Base-by-base conservation (phyloP, 2,797 vertebrate species). In the Gymnodraco acuticeps region DNA sequence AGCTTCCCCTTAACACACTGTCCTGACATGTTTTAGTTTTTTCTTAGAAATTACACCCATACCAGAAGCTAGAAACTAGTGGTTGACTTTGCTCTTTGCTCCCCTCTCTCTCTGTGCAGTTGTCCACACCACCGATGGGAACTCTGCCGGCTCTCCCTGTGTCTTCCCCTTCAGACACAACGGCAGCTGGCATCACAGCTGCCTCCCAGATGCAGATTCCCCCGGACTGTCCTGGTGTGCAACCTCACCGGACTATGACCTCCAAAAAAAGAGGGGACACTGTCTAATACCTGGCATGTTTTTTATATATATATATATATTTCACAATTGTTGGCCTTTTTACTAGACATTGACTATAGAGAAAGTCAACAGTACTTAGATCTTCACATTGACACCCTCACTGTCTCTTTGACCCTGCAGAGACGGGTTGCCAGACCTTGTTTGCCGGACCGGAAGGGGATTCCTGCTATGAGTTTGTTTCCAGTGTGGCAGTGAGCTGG, bases 401-500 rank as follows among this genome's bases (percentile, higher is more conserved):
- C 23, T 20, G 14, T 64, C 19, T 71, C 46, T 75, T 43, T 75
- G 67, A 58, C 92, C 93, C 74, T 85, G 77, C 93, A 99, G 98
- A 97, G 91, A 89, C 94, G 54, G 96, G 95, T 17, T 99, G 98
- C 90, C 86, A 88, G 60, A 87, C 82, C 82, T 89, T 94, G 33
- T 99, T 98, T 92, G 81, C 90, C 7, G 93, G 74, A 16, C 78
- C 93, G 5, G 89, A 87, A 6, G 86, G 83, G 3, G 93, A 95
- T 65, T 94, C 83, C 65, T 99, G 98, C 92, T 99, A 97, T 85
- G 96, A 98, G 85, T 96, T 97, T 93, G 96, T 97, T 69, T 91
- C 92, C 2, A 85, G 87, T 27, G 95, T 95, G 7, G 60, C 94
- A 14, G 95, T 98, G 83, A 94, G 95, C 75, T 99, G 98, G 98